Evolutionary conservation across 2,113 vertebrate genomes (phyloP), one percentile per base, ranked within the genome.

Genomic region (Gasterosteus aculeatus): DNA sequence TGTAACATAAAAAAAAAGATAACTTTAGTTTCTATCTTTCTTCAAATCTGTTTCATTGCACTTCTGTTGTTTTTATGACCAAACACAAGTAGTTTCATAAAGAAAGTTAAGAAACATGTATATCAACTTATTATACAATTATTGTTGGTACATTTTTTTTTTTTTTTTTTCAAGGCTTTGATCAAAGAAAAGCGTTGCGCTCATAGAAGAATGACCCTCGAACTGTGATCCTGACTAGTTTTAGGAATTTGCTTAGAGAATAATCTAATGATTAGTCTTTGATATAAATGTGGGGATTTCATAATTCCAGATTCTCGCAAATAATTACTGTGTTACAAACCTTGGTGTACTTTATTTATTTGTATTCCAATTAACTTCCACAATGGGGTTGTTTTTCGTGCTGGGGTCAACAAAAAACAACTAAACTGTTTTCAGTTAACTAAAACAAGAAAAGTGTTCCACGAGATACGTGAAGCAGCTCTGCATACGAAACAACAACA

Each of bases 61-160:
- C 66, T 47, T 82, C 79, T 84, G 16, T 59, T 59, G 4, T 75
- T 72, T 72, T 2, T 39, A 72, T 73, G 56, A 63, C 79, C 49
- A 58, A 71, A 38, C 38, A 64, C 29, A 68, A 76, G 7, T n/a
- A 57, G 29, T 71, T 75, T 65, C 3, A 19, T 58, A 46, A 38
- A 15, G 14, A 29, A 47, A 62, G 47, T n/a, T 69, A 54, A 54
- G 29, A 29, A 74, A 78, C 46, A 39, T 68, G 18, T 86, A 64
- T 81, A 74, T 83, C 72, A 51, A 61, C 35, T 49, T 71, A n/a
- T 46, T 74, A 42, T 75, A 42, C 57, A 58, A 35, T 33, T 51
- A 72, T 62, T 58, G 54, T 82, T 81, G 71, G 83, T 88, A 83
- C 76, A 83, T 80, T 53, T 75, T 18, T 26, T 19, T 46, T 44